Conservation (phyloP, 35 echinoderm and acorn worm genomes). For the Heliocidaris erythrogramma region DNA sequence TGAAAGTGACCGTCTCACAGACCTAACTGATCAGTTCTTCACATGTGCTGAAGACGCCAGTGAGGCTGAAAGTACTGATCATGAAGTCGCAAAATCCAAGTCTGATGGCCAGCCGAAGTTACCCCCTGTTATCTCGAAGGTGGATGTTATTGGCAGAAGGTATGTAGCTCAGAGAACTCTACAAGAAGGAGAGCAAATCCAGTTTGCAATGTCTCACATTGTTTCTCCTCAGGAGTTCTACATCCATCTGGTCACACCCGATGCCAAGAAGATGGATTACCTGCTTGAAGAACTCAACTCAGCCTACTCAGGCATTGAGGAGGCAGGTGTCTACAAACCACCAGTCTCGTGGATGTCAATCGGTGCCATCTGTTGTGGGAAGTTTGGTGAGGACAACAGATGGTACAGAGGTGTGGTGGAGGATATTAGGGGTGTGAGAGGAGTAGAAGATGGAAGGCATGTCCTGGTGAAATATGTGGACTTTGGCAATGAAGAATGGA, state of each 20-base stretch:
- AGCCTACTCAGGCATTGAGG: slow-evolving; percentile 6
- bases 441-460: background rate
- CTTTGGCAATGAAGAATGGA: slow-evolving; percentile 72
- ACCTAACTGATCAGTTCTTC: background rate
- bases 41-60: slow-evolving; percentile 41
- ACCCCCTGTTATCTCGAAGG: background rate
- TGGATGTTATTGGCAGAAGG: slow-evolving; percentile 5
- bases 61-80: slow-evolving; percentile 11
- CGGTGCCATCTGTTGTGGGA: slow-evolving; percentile 42
- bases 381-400: slow-evolving; percentile 55
- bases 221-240: slow-evolving; percentile 69
- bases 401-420: slow-evolving; percentile 57
- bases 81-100: background rate
- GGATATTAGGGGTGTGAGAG: slow-evolving; percentile 28
- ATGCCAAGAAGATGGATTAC: slow-evolving; percentile 60
- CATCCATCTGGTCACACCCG: slow-evolving; percentile 49
- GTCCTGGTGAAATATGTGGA: slow-evolving; percentile 55
- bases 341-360: background rate
- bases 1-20: background rate
- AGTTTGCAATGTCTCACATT: slow-evolving; percentile 72
- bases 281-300: slow-evolving; percentile 64
- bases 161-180: background rate
- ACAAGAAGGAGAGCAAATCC: slow-evolving; percentile 11
- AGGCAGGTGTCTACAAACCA: background rate
- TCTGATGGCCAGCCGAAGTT: background rate